Evolutionary conservation across 2,797 vertebrate species (phyloP), one percentile per base, ranked within the genome.

Genomic region (Xyrichtys novacula): DNA sequence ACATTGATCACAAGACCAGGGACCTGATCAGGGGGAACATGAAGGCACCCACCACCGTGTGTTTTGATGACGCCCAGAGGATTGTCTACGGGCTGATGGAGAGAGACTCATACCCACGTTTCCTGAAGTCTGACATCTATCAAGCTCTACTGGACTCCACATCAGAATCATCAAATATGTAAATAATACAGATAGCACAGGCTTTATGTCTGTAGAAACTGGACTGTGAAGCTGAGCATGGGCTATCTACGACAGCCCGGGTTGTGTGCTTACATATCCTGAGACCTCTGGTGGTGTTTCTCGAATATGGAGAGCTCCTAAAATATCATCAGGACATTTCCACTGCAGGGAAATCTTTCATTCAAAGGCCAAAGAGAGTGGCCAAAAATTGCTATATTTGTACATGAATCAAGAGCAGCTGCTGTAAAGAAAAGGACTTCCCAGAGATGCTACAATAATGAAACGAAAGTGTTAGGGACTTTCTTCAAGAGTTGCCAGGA

Each of bases 51-150:
- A 94, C 91, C 8, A 36, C 69, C 3, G 57, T 73, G 0, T 96
- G 95, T 73, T 97, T 96, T 20, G 91, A 95, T 25, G 95, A 95
- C 43, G 95, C 95, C 55, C 96, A 95, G 76, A 95, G 78, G 91
- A 95, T 95, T 2, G 94, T 96, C 31, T 96, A 93, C 16, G 83
- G 84, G 57, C 91, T 97, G 1, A 96, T 96, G 95, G 95, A 96
- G 90, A 95, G 88, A 75, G 96, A 97, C 89, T 96, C 96, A 2
- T 97, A 96, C 47, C 94, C 95, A 22, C 76, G 91, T 66, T 96
- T 97, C 80, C 91, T 96, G 20, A 90, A 90, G 62, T 96, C 95
- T 2, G 91, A 95, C 75, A 76, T 96, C 68, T 96, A 96, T 76
- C 89, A 83, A 77, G 88, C 88, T 57, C 81, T 97, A 59, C 56